A percentile compares a stretch with the other conserved stretches of the same genome.
Evolutionary conservation across 2,888 invertebrate species (phyloP).

Genomic region (Tetrapedia diversipes): DNA sequence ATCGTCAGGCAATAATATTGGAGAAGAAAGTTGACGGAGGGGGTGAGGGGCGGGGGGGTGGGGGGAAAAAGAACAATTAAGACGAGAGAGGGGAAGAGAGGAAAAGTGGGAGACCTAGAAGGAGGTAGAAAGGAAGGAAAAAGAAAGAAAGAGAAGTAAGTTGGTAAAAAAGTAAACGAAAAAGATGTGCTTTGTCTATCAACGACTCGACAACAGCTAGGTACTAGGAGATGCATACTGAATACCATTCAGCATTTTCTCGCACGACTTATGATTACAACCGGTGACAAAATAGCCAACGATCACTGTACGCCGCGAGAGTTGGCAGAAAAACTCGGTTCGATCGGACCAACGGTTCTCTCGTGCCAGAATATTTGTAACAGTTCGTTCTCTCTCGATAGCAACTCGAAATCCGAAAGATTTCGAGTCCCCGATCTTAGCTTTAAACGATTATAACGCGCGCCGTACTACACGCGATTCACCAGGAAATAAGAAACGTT

Average conservation of each 20-base stretch:
- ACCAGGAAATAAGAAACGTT: too few relatives aligned
- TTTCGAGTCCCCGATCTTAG: too few relatives aligned
- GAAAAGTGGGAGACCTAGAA: not conserved
- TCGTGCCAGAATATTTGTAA: not conserved
- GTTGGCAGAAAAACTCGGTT: conserved; percentile 74
- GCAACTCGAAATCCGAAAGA: not conserved
- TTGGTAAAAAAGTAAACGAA: conserved; percentile 70
- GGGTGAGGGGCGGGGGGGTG: conserved; percentile 45
- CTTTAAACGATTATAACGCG: too few relatives aligned
- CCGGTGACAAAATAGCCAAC: conserved; percentile 72
- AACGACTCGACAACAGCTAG: conserved; percentile 83
- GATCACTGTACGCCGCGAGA: conserved; percentile 66
- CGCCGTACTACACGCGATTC: too few relatives aligned
- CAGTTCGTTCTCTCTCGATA: not conserved
- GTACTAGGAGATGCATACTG: conserved; percentile 80
- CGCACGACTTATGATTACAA: conserved; percentile 66
- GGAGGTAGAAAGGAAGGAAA: conserved; percentile 31
- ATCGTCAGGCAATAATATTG: conserved; percentile 76
- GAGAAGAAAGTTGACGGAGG: conserved; percentile 65
- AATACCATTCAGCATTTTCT: conserved; percentile 75
- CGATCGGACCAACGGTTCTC: not conserved
- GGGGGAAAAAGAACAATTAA: conserved; percentile 30
- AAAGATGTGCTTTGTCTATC: conserved; percentile 82
- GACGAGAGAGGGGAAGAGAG: conserved; percentile 46
- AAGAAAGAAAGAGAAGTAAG: conserved; percentile 46